Conservation (phyloP, 2,113 vertebrate species). For the Halichoeres trimaculatus region DNA sequence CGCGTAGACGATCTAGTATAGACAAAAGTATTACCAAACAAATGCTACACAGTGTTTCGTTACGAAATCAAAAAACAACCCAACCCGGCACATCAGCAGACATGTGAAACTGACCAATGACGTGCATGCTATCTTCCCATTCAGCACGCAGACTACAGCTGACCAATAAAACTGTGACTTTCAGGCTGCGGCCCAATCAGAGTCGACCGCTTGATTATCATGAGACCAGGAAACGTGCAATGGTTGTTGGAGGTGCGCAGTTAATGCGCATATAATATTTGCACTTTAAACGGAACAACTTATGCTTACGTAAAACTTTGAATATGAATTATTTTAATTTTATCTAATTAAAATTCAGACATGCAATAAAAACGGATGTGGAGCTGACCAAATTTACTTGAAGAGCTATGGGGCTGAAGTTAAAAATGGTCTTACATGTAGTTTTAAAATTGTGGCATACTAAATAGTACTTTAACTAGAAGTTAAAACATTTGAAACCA, state of each 20-base stretch:
- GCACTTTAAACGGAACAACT: not conserved
- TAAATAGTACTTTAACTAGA: no score
- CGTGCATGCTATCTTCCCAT: not conserved
- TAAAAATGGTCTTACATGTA: no score
- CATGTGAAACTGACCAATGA: conserved; percentile 62
- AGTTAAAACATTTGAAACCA: no score
- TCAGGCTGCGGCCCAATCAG: conserved; percentile 54
- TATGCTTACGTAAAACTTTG: not conserved
- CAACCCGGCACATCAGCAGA: conserved; percentile 58
- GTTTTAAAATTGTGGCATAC: no score
- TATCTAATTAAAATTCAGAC: no score
- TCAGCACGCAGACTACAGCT: not conserved
- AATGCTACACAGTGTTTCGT: conserved; percentile 1
- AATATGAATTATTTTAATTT: not conserved
- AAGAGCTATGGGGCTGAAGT: no score
- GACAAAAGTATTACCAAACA: not conserved
- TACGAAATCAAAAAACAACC: conserved; percentile 25
- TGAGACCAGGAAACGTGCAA: conserved; percentile 11
- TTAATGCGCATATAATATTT: conserved; percentile 38
- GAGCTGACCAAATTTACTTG: no score
- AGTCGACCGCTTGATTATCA: conserved; percentile 54
- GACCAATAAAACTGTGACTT: conserved; percentile 47
- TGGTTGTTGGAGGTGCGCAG: conserved; percentile 37
- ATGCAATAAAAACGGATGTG: no score
- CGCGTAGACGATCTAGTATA: not conserved